A percentile compares a stretch with the other conserved stretches of the same genome.
These are phyloP conservation scores for Odontocerum albicorne DNA, from an alignment of 2,888 invertebrate species.

Conservation along the genomic window DNA sequence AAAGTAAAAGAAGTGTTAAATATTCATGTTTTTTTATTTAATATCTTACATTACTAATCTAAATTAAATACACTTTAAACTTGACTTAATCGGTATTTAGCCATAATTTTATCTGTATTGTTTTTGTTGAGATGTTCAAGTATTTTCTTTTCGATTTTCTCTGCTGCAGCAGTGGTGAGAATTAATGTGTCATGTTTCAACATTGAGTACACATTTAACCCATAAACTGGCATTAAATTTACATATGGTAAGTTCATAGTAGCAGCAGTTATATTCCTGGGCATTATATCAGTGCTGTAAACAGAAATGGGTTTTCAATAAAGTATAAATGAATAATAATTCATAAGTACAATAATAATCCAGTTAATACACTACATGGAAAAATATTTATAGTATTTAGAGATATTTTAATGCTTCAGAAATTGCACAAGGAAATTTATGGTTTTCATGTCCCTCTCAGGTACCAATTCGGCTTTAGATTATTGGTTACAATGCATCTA, in stretches of 20 bases:
- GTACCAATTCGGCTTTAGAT: no score
- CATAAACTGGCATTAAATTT: constrained; percentile 95
- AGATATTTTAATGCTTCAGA: no score
- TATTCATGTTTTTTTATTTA: no score
- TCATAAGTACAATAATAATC: no score
- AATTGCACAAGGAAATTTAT: no score
- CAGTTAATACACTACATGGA: no score
- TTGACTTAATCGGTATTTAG: constrained; percentile 65
- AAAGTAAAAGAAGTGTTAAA: no score
- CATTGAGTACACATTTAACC: constrained; percentile 96
- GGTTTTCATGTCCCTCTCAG: no score
- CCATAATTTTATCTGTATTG: constrained; percentile 47
- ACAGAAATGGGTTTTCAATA: constrained; percentile 31
- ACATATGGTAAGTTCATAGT: constrained; percentile 76
- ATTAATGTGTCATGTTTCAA: constrained; percentile 94
- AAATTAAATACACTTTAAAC: constrained; percentile 8
- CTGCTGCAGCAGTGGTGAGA: constrained; percentile 80
- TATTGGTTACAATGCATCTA: no score
- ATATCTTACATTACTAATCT: no score
- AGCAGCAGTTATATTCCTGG: constrained; percentile 84
- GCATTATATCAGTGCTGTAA: constrained; percentile 81
- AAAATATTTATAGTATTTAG: no score
- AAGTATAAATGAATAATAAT: background rate
- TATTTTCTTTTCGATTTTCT: constrained; percentile 79
- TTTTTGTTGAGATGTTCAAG: constrained; percentile 68